Evolutionary conservation across 1,140 invertebrate species (phyloP).

Genomic region (Bicyclus anynana): DNA sequence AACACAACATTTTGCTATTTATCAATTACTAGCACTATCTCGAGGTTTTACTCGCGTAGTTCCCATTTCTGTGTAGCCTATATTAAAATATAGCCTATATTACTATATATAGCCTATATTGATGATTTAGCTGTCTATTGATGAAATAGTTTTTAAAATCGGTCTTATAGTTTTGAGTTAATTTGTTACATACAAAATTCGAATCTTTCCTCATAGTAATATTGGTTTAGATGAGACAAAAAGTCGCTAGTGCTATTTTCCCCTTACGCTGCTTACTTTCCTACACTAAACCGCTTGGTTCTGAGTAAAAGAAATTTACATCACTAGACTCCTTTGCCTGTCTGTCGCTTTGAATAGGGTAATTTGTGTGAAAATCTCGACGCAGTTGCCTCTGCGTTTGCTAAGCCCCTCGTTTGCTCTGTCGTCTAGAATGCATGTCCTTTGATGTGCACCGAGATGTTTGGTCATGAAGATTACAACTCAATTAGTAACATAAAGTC

Average conservation of each 20-base stretch:
- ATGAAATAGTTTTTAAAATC: too few species aligned
- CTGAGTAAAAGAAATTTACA: constrained; percentile 58
- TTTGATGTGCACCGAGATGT: not conserved
- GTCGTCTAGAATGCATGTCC: not conserved
- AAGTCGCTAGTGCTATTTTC: not conserved
- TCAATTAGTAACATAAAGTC: constrained; percentile 10
- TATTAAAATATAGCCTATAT: too few species aligned
- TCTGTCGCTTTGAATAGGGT: constrained; percentile 55
- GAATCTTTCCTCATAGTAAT: too few species aligned
- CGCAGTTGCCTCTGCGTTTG: constrained; percentile 41
- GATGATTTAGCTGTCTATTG: too few species aligned
- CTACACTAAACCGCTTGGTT: constrained; percentile 63
- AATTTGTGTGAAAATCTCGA: constrained; percentile 48
- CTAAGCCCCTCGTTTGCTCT: not conserved
- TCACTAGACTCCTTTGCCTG: constrained; percentile 48
- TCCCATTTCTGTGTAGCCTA: too few species aligned
- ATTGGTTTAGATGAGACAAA: not conserved
- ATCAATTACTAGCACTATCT: too few species aligned
- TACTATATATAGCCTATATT: too few species aligned
- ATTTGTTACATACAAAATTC: too few species aligned
- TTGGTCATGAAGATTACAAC: not conserved
- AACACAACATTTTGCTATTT: too few species aligned
- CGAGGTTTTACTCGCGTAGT: too few species aligned
- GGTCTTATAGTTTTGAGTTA: too few species aligned
- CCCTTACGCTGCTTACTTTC: not conserved